Evolutionary conservation across 37 sponge, comb jelly and placozoan species (phyloP).

Genomic region (Ephydatia muelleri): DNA sequence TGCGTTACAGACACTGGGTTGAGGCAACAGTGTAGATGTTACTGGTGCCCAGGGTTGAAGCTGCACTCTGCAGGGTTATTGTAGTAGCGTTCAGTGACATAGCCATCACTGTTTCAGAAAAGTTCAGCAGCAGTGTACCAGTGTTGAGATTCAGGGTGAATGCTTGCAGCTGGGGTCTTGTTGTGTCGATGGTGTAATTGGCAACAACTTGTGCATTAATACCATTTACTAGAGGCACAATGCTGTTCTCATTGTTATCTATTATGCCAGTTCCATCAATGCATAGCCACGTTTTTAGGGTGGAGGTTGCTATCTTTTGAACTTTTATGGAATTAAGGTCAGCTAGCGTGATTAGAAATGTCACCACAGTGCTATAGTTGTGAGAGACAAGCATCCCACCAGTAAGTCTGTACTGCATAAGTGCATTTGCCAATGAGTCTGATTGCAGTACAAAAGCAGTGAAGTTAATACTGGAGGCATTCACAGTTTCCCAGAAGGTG

Average conservation of each 20-base stretch:
- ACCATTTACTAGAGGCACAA: conserved; percentile 79
- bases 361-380: conserved; percentile 67
- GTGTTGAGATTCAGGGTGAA: conserved; percentile 73
- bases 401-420: conserved; percentile 69
- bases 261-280: conserved; percentile 63
- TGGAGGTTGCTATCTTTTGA: conserved; percentile 68
- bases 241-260: conserved; percentile 66
- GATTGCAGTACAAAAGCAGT: conserved; percentile 79
- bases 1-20: too few relatives aligned
- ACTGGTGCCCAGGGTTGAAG: conserved; percentile 3
- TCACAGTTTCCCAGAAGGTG: conserved; percentile 81
- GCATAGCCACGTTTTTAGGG: conserved; percentile 71
- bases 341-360: conserved; percentile 55
- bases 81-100: conserved; percentile 55
- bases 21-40: conserved; percentile 40
- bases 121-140: conserved; percentile 61
- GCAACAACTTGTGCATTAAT: conserved; percentile 56
- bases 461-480: conserved; percentile 82
- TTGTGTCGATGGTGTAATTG: conserved; percentile 82
- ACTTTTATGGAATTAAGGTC: conserved; percentile 86
- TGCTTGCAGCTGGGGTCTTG: conserved; percentile 63
- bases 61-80: conserved; percentile 65
- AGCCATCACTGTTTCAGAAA: conserved; percentile 84
- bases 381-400: conserved; percentile 60
- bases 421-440: conserved; percentile 45